Evolutionary conservation across 2,113 vertebrate genomes (phyloP), one percentile per base, ranked within the genome.

Genomic region (Drymodes brunneopygia): DNA sequence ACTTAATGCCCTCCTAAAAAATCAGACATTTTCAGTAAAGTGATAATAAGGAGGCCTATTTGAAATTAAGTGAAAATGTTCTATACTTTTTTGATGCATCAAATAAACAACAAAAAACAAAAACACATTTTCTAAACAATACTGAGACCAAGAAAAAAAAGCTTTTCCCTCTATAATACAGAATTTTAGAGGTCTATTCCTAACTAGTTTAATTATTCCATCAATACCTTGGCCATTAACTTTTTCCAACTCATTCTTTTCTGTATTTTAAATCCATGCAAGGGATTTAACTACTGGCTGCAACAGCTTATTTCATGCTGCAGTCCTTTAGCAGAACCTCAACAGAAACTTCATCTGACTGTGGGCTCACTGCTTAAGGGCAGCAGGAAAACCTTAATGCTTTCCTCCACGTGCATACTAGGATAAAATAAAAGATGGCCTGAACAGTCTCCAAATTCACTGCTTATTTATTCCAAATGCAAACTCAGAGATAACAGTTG

Each of bases 301-400:
- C 38, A 88, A 31, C 3, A 12, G 13, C n/a, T 35, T 90, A 22
- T 75, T 80, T 48, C 38, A 56, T n/a, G 31, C 54, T 67, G 44
- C n/a, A 61, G 35, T 42, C 33, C 28, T 73, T 77, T 33, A 92
- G 60, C 29, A 87, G n/a, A 78, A 23, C 17, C 50, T 38, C 5
- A 3, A 12, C 44, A 38, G 62, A 86, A 80, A 21, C 13, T 28
- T 15, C 18, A 11, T 22, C 21, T 67, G 31, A 14, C 42, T 71
- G 62, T 69, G 36, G 53, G 24, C 17, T 82, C 54, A 18, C n/a
- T 25, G 8, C 0, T 0, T 16, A 67, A 50, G 27, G 11, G 58
- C n/a, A 89, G 54, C 16, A 72, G n/a, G 20, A 48, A 77, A 72
- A 72, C 6, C 10, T 12, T 64, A 17, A 19, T 15, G 3, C 44